Conservation (phyloP, 2,888 invertebrate genomes). For the Steinernema scapterisci region DNA sequence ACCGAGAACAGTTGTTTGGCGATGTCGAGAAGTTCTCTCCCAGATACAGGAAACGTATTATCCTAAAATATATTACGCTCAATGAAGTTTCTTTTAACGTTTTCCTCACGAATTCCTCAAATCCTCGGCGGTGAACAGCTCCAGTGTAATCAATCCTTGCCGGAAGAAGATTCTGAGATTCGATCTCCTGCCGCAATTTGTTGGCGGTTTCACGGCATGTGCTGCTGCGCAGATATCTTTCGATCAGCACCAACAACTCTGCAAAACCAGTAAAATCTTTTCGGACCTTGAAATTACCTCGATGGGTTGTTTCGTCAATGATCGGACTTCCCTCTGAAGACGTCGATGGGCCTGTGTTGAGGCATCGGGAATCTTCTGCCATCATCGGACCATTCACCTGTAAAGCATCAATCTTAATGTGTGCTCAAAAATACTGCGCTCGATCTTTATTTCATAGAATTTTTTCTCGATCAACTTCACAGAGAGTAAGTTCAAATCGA, state of each 20-base stretch:
- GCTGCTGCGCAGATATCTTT: slow-evolving; percentile 35
- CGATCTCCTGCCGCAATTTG: slow-evolving; percentile 38
- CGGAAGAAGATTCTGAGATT: slow-evolving; percentile 41
- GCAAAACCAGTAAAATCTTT: slow-evolving; percentile 2
- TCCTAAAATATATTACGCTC: not conserved
- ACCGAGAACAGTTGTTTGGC: not conserved
- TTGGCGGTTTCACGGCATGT: slow-evolving; percentile 35
- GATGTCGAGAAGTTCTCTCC: slow-evolving; percentile 10
- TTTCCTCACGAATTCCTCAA: slow-evolving; percentile 43
- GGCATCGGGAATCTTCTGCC: too few species aligned
- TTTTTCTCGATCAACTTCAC: too few species aligned
- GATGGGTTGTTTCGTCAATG: not conserved
- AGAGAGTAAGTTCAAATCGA: too few species aligned
- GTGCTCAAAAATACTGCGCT: not conserved
- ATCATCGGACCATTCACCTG: too few species aligned
- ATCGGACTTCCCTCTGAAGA: not conserved
- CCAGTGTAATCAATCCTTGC: slow-evolving; percentile 39
- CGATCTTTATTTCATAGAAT: too few species aligned
- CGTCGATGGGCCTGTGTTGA: not conserved
- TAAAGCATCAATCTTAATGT: not conserved
- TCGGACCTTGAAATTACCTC: not conserved
- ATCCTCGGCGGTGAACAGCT: slow-evolving; percentile 31
- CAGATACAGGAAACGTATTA: not conserved
- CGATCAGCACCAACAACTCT: slow-evolving; percentile 37
- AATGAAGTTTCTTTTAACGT: not conserved